Percentiles rank a stretch among this genome's conserved stretches.
These are phyloP conservation scores for Caenorhabditis sp. DNA, from an alignment of 2,888 invertebrate genomes.

Conservation along the genomic window DNA sequence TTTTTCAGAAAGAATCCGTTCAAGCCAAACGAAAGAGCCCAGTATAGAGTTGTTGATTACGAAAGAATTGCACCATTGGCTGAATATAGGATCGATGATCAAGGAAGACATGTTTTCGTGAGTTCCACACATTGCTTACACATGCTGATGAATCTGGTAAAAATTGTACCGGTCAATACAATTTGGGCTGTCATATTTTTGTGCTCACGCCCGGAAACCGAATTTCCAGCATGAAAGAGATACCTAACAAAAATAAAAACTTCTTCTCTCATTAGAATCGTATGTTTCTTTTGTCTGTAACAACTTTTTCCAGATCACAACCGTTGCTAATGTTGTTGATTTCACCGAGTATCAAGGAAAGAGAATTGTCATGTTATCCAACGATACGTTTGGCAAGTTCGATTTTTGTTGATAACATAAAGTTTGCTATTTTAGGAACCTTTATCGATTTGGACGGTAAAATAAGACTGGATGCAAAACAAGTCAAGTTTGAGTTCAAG, in stretches of 20 bases:
- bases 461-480: background rate
- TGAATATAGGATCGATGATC: background rate
- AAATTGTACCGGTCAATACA: background rate
- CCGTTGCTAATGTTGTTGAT: background rate
- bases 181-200: no score
- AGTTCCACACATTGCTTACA: background rate
- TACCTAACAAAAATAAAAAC: no score
- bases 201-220: no score
- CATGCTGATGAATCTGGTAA: conserved; percentile 4
- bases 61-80: background rate
- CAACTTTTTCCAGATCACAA: conserved; percentile 9
- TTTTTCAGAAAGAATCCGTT: background rate
- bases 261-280: no score
- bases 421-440: background rate
- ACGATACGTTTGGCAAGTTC: conserved; percentile 14
- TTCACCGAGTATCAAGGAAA: background rate
- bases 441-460: conserved; percentile 13
- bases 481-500: conserved; percentile 22
- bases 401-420: background rate
- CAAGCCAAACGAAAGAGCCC: conserved; percentile 11
- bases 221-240: no score
- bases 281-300: no score
- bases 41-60: background rate
- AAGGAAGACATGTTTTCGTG: background rate
- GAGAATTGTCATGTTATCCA: conserved; percentile 3